Conservation (phyloP, 2,797 vertebrate genomes). For the Rhinella marina region DNA sequence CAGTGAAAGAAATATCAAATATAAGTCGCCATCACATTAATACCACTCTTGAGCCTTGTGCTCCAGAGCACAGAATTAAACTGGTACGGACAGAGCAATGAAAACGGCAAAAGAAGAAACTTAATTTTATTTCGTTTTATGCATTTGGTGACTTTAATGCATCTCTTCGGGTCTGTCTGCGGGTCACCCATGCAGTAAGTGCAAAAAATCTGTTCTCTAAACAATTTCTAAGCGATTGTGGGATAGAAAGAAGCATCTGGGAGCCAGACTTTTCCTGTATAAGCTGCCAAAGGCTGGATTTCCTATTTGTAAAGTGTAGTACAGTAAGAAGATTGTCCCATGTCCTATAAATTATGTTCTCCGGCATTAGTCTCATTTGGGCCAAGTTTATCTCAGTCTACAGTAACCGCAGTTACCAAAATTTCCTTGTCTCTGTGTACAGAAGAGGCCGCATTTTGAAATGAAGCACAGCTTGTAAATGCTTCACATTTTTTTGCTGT, state of each 20-base stretch:
- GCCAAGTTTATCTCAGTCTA: conserved; percentile 60
- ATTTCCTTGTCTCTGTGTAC: conserved; percentile 59
- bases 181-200: conserved; percentile 66
- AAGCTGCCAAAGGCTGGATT: conserved; percentile 73
- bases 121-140: conserved; percentile 48
- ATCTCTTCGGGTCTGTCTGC: conserved; percentile 14
- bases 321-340: conserved; percentile 69
- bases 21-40: neutral
- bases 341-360: conserved; percentile 59
- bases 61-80: conserved; percentile 23
- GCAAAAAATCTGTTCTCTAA: conserved; percentile 68
- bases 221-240: conserved; percentile 66
- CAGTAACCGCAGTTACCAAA: conserved; percentile 54
- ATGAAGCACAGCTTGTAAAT: conserved; percentile 60
- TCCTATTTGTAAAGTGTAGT: conserved; percentile 68
- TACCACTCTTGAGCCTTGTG: conserved; percentile 31
- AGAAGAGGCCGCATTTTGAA: conserved; percentile 50
- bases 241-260: conserved; percentile 75
- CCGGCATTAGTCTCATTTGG: conserved; percentile 43
- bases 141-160: conserved; percentile 17
- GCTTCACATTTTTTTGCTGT: conserved; percentile 56
- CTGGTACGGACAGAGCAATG: neutral
- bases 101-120: neutral
- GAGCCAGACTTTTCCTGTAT: conserved; percentile 75
- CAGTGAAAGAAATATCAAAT: neutral